Evolutionary conservation across 1,140 invertebrate species (phyloP).

Genomic region (Triops cancriformis): DNA sequence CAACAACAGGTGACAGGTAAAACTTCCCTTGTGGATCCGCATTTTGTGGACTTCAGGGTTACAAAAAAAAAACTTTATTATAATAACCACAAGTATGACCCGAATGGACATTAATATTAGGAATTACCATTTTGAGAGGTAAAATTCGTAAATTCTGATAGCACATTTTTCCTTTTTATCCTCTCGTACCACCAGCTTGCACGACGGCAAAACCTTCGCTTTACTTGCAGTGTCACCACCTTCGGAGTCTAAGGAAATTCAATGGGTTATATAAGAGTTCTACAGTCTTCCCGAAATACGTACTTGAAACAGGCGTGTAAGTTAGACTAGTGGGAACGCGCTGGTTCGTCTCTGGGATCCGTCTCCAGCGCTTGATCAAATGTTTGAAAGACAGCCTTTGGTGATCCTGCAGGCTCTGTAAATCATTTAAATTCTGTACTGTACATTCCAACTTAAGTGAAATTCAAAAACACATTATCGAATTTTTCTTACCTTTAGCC

Average conservation of each 20-base stretch:
- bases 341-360: not conserved
- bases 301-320: not conserved
- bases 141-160: not conserved
- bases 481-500: not conserved
- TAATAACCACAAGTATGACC: not conserved
- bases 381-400: not conserved
- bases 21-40: not conserved
- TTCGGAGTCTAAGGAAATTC: too few species aligned
- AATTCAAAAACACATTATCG: not conserved
- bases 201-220: not conserved
- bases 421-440: not conserved
- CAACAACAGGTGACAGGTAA: not conserved
- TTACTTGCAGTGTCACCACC: too few species aligned
- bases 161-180: not conserved
- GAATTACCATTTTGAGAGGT: not conserved
- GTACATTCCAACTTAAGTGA: not conserved
- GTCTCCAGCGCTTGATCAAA: not conserved
- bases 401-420: not conserved
- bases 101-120: too few species aligned
- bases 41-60: not conserved
- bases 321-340: not conserved
- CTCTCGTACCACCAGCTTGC: not conserved
- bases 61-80: not conserved
- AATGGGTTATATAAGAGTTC: not conserved
- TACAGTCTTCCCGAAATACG: not conserved